Conservation (phyloP, 2,888 invertebrate species). For the Latrodectus hesperus region DNA sequence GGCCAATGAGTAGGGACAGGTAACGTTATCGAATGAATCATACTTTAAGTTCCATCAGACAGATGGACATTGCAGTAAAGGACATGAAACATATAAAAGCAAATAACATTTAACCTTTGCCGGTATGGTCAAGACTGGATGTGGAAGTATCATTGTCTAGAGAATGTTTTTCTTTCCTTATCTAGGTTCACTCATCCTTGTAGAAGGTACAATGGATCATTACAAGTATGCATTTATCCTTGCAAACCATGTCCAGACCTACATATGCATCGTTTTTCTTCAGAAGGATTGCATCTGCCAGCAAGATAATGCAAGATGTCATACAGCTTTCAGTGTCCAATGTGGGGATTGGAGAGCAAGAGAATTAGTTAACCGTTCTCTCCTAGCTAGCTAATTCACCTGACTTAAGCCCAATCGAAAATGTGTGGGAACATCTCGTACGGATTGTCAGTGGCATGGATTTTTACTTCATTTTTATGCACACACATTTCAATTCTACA, state of each 20-base stretch:
- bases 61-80: background rate
- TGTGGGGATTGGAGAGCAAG: background rate
- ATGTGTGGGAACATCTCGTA: background rate
- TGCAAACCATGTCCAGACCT: background rate
- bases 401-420: background rate
- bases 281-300: background rate
- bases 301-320: background rate
- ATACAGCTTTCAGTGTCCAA: background rate
- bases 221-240: background rate
- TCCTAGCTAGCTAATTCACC: background rate
- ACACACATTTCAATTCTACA: too few relatives aligned
- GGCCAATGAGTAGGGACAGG: constrained; percentile 8
- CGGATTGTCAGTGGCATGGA: background rate
- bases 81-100: background rate
- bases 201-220: background rate
- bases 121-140: background rate
- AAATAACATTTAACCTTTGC: background rate
- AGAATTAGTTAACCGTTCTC: background rate
- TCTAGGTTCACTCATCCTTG: background rate
- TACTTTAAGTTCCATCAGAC: constrained; percentile 4
- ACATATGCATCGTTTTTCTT: background rate
- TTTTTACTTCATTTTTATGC: too few relatives aligned
- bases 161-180: background rate
- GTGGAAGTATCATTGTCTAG: background rate
- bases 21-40: constrained; percentile 9